phyloP scores from a whole-genome alignment of 2,888 invertebrate species.

The Bellardia pandia region DNA sequence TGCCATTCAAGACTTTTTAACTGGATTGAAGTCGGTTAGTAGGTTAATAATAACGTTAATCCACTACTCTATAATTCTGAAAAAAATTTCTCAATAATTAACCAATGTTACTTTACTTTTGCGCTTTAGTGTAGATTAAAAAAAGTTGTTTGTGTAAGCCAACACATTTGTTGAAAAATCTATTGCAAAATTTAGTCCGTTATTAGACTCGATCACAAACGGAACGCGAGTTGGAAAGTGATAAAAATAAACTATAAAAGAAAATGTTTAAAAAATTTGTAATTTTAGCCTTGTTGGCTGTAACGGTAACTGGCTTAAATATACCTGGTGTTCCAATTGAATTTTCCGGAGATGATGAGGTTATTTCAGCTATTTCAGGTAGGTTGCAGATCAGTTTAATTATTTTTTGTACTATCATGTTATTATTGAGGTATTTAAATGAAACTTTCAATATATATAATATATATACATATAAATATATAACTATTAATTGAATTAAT shows the following conservation, averaged over 20 bases:
- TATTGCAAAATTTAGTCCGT: conserved; percentile 42
- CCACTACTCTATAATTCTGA: no score
- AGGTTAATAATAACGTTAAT: no score
- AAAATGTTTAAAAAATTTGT: conserved; percentile 66
- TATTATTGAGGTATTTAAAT: no score
- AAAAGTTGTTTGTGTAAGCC: conserved; percentile 5
- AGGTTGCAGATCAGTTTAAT: not conserved
- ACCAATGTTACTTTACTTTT: not conserved
- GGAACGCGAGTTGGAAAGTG: not conserved
- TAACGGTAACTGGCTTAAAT: conserved; percentile 67
- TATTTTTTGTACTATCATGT: no score
- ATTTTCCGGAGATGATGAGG: conserved; percentile 74
- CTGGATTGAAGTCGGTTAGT: no score
- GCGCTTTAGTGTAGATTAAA: not conserved
- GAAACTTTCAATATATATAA: no score
- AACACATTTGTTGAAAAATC: not conserved
- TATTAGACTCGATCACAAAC: conserved; percentile 4
- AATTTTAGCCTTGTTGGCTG: conserved; percentile 59
- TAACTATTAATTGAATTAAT: no score
- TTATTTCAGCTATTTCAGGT: conserved; percentile 77
- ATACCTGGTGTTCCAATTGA: conserved; percentile 73
- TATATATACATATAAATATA: no score
- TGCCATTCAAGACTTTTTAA: no score
- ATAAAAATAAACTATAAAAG: not conserved
- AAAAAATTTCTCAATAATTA: not conserved